Percentiles rank a stretch among this genome's conserved stretches.
These are phyloP conservation scores for Busseola fusca DNA, from an alignment of 2,888 invertebrate genomes.

Conservation along the genomic window DNA sequence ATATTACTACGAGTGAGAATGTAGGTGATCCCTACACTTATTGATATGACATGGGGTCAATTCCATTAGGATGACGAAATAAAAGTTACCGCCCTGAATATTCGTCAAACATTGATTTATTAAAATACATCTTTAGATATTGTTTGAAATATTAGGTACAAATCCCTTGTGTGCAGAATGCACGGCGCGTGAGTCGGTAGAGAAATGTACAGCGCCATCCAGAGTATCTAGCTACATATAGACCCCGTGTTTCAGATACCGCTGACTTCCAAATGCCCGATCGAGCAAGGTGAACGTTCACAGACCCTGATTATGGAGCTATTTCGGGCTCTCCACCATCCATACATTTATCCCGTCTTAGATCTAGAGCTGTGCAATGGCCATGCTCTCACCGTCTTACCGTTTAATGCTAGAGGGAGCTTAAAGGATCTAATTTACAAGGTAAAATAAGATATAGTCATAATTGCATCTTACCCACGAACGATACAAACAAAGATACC, in stretches of 20 bases:
- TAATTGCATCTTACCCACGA: not conserved
- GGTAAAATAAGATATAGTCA: constrained; percentile 80
- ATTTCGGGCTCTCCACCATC: constrained; percentile 96
- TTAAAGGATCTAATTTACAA: constrained; percentile 97
- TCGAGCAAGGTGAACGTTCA: constrained; percentile 91
- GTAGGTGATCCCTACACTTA: not conserved
- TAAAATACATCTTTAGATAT: not conserved
- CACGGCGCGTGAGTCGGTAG: not conserved
- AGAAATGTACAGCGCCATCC: not conserved
- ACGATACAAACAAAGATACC: not conserved
- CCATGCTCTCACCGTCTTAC: constrained; percentile 93
- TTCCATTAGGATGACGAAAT: not conserved
- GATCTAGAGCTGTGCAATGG: constrained; percentile 94
- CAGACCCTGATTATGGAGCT: constrained; percentile 93
- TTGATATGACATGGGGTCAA: not conserved
- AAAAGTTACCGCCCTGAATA: not conserved
- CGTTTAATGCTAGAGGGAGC: constrained; percentile 95
- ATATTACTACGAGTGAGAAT: not conserved
- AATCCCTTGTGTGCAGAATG: not conserved
- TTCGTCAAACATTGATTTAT: not conserved
- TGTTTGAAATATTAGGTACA: not conserved
- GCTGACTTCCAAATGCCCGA: constrained; percentile 90
- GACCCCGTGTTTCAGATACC: constrained; percentile 82
- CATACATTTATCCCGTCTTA: constrained; percentile 96
- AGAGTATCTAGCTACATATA: not conserved